phyloP scores from a whole-genome alignment of 2,113 vertebrate genomes.

The Bettongia penicillata region DNA sequence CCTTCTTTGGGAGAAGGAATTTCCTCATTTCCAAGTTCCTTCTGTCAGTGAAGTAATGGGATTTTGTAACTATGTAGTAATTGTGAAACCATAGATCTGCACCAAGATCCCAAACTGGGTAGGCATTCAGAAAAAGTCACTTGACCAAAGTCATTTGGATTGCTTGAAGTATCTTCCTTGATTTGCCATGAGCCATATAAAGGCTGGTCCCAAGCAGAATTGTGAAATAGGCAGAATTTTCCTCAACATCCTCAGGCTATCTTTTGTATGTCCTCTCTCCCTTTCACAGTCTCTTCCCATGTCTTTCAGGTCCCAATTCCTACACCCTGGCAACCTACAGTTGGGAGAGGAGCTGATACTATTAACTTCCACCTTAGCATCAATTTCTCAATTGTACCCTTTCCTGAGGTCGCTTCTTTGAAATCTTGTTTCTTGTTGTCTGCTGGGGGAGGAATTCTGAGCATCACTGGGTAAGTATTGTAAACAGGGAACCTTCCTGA shows the following conservation, averaged over 20 bases:
- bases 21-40: neutral
- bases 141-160: neutral
- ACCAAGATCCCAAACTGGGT: neutral
- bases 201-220: neutral
- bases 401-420: neutral
- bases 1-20: neutral
- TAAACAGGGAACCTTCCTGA: neutral
- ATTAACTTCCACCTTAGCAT: neutral
- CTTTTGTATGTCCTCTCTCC: neutral
- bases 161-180: neutral
- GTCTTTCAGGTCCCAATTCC: neutral
- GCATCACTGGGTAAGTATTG: neutral
- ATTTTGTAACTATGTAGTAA: neutral
- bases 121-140: neutral
- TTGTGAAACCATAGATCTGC: too few species aligned
- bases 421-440: neutral
- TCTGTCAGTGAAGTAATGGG: neutral
- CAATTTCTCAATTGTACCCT: neutral
- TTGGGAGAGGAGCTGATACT: neutral
- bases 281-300: neutral
- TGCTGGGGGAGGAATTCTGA: neutral
- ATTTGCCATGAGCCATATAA: neutral
- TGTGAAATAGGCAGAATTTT: neutral
- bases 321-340: neutral
- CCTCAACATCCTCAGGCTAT: neutral